Conservation (phyloP, 2,797 vertebrate genomes). For the Clarias fuscus region DNA sequence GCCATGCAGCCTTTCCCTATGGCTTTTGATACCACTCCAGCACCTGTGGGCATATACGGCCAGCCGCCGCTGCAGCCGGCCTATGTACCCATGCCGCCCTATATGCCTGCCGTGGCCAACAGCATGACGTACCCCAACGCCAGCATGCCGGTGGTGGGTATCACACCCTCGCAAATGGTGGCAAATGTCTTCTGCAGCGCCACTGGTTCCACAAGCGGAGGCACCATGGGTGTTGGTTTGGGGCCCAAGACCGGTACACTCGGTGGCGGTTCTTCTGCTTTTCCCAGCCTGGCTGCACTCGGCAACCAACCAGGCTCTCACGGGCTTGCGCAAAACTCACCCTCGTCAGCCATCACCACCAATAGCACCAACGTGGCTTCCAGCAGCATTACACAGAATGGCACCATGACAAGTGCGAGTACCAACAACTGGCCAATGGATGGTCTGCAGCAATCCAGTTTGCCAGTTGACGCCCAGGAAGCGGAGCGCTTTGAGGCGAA, state of each 20-base stretch:
- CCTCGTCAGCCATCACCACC: constrained; percentile 7
- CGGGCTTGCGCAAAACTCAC: constrained; percentile 64
- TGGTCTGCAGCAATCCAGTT: constrained; percentile 58
- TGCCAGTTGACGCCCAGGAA: constrained; percentile 68
- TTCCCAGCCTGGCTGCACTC: constrained; percentile 63
- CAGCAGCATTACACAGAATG: constrained; percentile 68
- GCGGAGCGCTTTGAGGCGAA: constrained; percentile 89
- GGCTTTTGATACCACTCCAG: constrained; percentile 72
- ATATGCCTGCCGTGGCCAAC: constrained; percentile 76
- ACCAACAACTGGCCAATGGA: constrained; percentile 74
- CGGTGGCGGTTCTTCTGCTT: constrained; percentile 60
- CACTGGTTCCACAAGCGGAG: constrained; percentile 68
- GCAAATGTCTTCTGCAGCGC: constrained; percentile 90
- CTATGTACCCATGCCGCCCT: constrained; percentile 78
- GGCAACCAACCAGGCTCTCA: constrained; percentile 64
- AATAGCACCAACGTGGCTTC: constrained; percentile 24
- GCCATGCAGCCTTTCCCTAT: constrained; percentile 81
- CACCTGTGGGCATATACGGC: constrained; percentile 72
- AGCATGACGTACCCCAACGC: constrained; percentile 79
- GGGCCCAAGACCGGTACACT: constrained; percentile 69
- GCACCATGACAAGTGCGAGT: constrained; percentile 62
- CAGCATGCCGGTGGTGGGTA: constrained; percentile 86
- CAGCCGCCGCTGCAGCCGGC: constrained; percentile 75
- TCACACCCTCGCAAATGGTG: constrained; percentile 94
- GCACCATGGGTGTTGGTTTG: constrained; percentile 59